A percentile compares a stretch with the other conserved stretches of the same genome.
These are phyloP conservation scores for Ophthalmolycus amberensis DNA, from an alignment of 2,113 vertebrate species.

Conservation along the genomic window DNA sequence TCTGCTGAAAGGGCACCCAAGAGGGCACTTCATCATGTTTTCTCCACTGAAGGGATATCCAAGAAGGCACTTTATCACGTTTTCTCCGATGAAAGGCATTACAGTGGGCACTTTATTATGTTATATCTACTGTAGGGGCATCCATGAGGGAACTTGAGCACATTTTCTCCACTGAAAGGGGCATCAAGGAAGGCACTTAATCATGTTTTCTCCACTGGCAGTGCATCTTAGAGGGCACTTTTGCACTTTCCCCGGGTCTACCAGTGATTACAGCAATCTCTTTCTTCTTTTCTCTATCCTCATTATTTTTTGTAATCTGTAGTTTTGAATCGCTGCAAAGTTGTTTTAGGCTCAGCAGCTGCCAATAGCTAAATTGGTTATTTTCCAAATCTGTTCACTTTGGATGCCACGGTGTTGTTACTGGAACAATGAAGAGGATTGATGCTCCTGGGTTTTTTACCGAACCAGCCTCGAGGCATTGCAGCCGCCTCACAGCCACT, in stretches of 20 bases:
- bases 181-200: neutral
- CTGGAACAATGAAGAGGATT: conserved; percentile 18
- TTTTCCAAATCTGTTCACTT: conserved; percentile 34
- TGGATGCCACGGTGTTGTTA: conserved; percentile 21
- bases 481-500: neutral
- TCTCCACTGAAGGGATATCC: neutral
- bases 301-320: neutral
- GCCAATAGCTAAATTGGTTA: conserved; percentile 3
- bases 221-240: neutral
- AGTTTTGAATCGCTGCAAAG: conserved; percentile 12
- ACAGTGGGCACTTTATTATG: neutral
- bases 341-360: conserved; percentile 36
- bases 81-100: neutral
- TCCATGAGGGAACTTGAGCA: no score
- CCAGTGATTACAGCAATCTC: neutral
- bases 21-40: neutral
- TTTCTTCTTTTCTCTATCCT: neutral
- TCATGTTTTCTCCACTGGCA: neutral
- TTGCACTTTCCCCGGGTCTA: neutral
- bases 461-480: neutral
- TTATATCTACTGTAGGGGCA: neutral
- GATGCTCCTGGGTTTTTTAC: conserved; percentile 12
- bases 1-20: neutral
- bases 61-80: no score
- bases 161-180: neutral